A percentile compares a stretch with the other conserved stretches of the same genome.
Conservation (phyloP, 1,140 invertebrate genomes). For the Anthonomus grandis region DNA sequence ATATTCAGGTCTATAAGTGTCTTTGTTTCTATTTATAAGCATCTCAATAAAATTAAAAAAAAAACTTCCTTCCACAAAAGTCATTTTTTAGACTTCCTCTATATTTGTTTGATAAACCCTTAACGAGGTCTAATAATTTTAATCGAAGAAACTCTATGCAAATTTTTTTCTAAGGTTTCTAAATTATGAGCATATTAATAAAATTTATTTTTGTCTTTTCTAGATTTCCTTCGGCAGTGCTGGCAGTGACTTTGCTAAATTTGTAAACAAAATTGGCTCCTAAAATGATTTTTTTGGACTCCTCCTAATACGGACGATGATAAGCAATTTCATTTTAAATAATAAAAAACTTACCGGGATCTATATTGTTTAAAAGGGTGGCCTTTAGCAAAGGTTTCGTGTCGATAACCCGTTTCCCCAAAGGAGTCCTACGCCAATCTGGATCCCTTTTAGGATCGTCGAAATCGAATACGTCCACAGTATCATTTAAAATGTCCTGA, state of each 20-base stretch:
- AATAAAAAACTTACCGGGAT: constrained; percentile 2
- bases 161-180: too few relatives aligned
- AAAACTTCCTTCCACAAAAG: too few relatives aligned
- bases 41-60: too few relatives aligned
- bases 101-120: too few relatives aligned
- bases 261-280: neutral
- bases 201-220: too few relatives aligned
- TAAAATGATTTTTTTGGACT: neutral
- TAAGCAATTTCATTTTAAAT: neutral
- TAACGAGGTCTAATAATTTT: too few relatives aligned
- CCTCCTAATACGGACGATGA: too few relatives aligned
- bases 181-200: too few relatives aligned
- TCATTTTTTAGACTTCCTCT: too few relatives aligned
- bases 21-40: too few relatives aligned
- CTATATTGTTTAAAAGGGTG: neutral
- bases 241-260: constrained; percentile 2
- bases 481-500: neutral
- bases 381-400: constrained; percentile 40
- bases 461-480: neutral
- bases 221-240: constrained; percentile 12
- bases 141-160: too few relatives aligned
- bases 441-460: constrained; percentile 60
- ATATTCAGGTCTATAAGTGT: too few relatives aligned
- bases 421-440: constrained; percentile 65
- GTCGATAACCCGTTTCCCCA: constrained; percentile 48